Percentiles rank a stretch among this genome's conserved stretches.
Evolutionary conservation across 1,140 invertebrate genomes (phyloP).

Genomic region (Scylla paramamosain): DNA sequence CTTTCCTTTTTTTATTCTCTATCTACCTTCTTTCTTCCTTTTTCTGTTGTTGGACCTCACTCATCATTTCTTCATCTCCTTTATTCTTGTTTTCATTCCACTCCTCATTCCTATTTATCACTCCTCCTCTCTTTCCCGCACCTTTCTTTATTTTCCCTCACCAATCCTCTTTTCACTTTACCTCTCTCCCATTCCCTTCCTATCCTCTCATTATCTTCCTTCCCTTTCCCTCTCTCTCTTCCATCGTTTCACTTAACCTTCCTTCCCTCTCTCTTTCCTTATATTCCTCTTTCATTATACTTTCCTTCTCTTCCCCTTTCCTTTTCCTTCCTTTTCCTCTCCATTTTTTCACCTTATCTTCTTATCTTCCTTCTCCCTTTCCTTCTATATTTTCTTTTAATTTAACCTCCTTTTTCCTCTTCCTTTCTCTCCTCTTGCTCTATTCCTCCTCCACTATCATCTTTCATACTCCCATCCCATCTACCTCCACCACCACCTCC

Average conservation of each 20-base stretch:
- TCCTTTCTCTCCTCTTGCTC: not conserved
- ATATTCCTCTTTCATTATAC: not conserved
- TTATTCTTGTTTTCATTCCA: too few species aligned
- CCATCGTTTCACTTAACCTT: not conserved
- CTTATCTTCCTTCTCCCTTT: not conserved
- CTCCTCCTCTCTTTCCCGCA: too few species aligned
- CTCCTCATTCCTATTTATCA: too few species aligned
- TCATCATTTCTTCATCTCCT: not conserved
- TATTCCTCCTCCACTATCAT: not conserved
- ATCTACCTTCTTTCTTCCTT: not conserved
- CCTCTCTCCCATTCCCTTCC: not conserved
- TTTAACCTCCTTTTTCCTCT: not conserved
- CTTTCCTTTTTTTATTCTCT: not conserved
- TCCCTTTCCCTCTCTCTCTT: not conserved
- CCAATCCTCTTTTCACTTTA: too few species aligned
- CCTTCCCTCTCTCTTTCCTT: not conserved
- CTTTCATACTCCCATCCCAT: too few species aligned
- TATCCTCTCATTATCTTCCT: not conserved
- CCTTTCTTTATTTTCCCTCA: too few species aligned
- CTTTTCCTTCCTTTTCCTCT: not conserved
- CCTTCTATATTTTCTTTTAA: not conserved
- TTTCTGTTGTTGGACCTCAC: not conserved
- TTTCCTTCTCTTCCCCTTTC: not conserved
- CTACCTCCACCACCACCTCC: too few species aligned
- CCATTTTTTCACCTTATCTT: not conserved